Percentiles rank a stretch among this genome's conserved stretches.
Evolutionary conservation across 2,797 vertebrate species (phyloP).

Genomic region (Pseudomugil gertrudae): DNA sequence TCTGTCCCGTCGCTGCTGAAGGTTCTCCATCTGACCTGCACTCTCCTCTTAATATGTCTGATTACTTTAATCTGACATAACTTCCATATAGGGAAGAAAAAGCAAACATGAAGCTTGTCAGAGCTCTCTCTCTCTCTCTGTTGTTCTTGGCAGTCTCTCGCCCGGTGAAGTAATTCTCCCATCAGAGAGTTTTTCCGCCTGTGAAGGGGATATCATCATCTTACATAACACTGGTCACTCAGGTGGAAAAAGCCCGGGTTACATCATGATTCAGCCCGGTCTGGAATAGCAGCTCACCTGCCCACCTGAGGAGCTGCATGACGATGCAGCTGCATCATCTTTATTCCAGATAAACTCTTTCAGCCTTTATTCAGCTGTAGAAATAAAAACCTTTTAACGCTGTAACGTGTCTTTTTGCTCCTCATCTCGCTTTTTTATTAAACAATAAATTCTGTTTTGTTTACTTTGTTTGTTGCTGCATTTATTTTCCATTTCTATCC

Average conservation of each 20-base stretch:
- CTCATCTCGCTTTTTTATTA: no score
- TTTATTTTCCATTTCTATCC: no score
- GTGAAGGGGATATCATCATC: background rate
- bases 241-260: conserved; percentile 18
- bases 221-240: conserved; percentile 20
- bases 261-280: conserved; percentile 1
- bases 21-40: no score
- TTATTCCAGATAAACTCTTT: no score
- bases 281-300: conserved; percentile 4
- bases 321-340: background rate
- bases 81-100: background rate
- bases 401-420: no score
- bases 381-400: no score
- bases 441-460: no score
- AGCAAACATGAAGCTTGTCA: background rate
- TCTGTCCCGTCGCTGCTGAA: no score
- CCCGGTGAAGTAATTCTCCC: conserved; percentile 17
- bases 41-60: no score
- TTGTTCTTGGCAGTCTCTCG: conserved; percentile 32
- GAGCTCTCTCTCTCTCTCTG: conserved; percentile 11
- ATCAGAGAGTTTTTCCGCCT: background rate
- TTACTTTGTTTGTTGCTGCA: no score
- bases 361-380: no score
- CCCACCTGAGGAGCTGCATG: background rate
- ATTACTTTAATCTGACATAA: background rate